These are phyloP conservation scores for Cecidostiba fungosa DNA, from an alignment of 2,888 invertebrate species.

Conservation along the genomic window DNA sequence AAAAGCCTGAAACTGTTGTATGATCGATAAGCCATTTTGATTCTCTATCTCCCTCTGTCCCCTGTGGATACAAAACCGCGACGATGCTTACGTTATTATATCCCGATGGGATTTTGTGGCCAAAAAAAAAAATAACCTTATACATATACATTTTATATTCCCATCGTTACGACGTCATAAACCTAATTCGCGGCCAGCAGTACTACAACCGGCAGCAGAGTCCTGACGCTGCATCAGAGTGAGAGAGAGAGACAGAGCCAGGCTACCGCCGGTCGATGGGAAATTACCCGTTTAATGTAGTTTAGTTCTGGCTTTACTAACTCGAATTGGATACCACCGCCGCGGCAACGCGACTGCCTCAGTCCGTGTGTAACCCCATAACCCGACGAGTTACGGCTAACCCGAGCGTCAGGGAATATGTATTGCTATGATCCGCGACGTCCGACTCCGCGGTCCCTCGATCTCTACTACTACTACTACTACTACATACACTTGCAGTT, in stretches of 20 bases:
- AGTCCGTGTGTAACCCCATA: conserved; percentile 61
- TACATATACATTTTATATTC: conserved; percentile 67
- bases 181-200: conserved; percentile 65
- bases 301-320: conserved; percentile 68
- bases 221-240: neutral
- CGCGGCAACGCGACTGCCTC: conserved; percentile 4
- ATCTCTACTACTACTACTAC: conserved; percentile 14
- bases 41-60: conserved; percentile 12
- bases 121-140: too few relatives aligned
- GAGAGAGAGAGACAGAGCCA: too few relatives aligned
- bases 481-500: neutral
- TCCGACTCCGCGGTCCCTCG: conserved; percentile 57
- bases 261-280: conserved; percentile 59
- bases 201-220: neutral
- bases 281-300: conserved; percentile 68
- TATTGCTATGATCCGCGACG: conserved; percentile 66
- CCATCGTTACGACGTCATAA: conserved; percentile 65
- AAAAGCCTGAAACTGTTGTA: conserved; percentile 36
- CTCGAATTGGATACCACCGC: conserved; percentile 65
- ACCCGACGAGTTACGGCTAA: conserved; percentile 62
- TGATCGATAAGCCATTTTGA: conserved; percentile 45
- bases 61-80: too few relatives aligned
- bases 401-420: conserved; percentile 61
- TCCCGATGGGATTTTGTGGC: too few relatives aligned
- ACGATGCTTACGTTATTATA: too few relatives aligned